Evolutionary conservation across 2,113 vertebrate species (phyloP).

Genomic region (Chamaea fasciata): DNA sequence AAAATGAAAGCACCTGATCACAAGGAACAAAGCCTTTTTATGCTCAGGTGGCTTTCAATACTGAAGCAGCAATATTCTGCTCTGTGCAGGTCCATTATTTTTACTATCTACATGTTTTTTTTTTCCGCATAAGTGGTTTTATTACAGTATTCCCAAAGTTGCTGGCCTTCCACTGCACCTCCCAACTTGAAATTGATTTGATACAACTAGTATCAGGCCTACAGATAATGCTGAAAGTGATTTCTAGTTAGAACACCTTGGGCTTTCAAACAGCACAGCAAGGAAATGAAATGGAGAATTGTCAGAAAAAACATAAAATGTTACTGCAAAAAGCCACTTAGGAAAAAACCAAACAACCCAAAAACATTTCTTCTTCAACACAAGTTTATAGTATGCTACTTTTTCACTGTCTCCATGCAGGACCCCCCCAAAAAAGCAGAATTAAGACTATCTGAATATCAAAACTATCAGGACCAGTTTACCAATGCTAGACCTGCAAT

Average conservation of each 20-base stretch:
- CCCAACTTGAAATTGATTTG: background rate
- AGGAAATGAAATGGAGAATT: background rate
- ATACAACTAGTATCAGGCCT: background rate
- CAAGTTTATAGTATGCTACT: background rate
- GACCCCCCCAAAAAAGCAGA: background rate
- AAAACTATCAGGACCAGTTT: background rate
- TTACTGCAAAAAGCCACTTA: background rate
- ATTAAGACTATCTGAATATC: background rate
- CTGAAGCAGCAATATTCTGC: background rate
- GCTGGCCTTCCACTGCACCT: background rate
- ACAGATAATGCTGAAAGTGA: background rate
- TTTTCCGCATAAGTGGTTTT: background rate
- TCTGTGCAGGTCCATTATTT: background rate
- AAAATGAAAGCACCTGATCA: background rate
- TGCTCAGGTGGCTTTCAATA: background rate
- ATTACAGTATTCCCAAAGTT: background rate
- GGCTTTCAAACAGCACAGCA: slow-evolving; percentile 6
- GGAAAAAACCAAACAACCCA: background rate
- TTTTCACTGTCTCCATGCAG: background rate
- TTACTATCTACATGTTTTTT: background rate
- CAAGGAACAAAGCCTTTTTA: background rate
- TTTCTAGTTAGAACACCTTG: background rate
- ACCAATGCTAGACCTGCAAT: background rate
- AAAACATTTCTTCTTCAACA: background rate
- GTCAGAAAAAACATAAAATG: background rate